Percentiles rank a stretch among this genome's conserved stretches.
phyloP scores from a whole-genome alignment of 2,888 invertebrate species.

The Rutpela maculata region DNA sequence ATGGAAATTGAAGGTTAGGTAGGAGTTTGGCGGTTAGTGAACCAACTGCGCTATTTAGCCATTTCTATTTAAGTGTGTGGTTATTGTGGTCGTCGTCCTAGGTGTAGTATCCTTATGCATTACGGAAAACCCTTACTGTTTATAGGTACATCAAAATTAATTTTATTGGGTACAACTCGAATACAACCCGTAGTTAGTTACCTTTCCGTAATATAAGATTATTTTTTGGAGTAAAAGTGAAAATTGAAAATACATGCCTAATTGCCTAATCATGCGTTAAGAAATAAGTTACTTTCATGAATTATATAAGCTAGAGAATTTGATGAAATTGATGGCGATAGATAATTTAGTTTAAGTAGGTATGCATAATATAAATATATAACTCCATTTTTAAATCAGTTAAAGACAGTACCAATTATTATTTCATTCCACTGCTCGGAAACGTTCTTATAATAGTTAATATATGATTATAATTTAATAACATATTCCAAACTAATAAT shows the following conservation, averaged over 20 bases:
- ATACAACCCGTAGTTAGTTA: neutral
- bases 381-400: too few relatives aligned
- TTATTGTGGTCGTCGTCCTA: conserved; percentile 12
- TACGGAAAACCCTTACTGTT: neutral
- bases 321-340: too few relatives aligned
- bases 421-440: too few relatives aligned
- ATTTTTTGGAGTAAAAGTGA: too few relatives aligned
- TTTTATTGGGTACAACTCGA: neutral
- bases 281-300: too few relatives aligned
- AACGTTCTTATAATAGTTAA: too few relatives aligned
- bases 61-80: conserved; percentile 8
- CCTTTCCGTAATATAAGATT: neutral
- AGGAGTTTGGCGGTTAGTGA: conserved; percentile 7
- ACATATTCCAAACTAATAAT: neutral
- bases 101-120: conserved; percentile 7
- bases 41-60: conserved; percentile 9
- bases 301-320: too few relatives aligned
- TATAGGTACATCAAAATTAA: conserved; percentile 18
- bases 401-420: too few relatives aligned
- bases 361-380: too few relatives aligned
- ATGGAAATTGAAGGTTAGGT: conserved; percentile 13
- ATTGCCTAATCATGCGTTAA: too few relatives aligned
- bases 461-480: neutral
- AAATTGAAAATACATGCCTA: too few relatives aligned
- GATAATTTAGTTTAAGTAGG: too few relatives aligned